Percentiles rank a stretch among this genome's conserved stretches.
phyloP scores from a whole-genome alignment of 2,888 invertebrate species.

The Metacarcinus magister region DNA sequence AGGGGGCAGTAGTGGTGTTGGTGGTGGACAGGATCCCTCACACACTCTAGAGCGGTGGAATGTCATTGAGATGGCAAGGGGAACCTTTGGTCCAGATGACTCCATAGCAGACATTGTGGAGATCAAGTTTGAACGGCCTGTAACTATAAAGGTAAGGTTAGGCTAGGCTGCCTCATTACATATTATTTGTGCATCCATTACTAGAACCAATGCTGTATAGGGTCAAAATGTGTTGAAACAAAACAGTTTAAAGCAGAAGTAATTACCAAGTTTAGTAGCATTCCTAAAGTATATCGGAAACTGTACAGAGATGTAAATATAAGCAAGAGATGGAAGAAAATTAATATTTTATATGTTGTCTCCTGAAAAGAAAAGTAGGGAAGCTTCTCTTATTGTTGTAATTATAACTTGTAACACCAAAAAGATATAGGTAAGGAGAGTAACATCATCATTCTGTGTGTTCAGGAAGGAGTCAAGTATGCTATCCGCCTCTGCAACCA shows the following conservation, averaged over 20 bases:
- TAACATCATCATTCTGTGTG: background rate
- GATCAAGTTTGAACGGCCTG: conserved; percentile 94
- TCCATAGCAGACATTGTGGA: conserved; percentile 91
- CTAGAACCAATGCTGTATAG: background rate
- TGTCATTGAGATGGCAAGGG: conserved; percentile 92
- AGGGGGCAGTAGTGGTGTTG: conserved; percentile 89
- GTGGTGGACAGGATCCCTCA: conserved; percentile 74
- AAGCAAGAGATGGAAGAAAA: no score
- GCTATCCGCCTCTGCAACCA: conserved; percentile 94
- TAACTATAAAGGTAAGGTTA: conserved; percentile 90
- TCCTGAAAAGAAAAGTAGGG: no score
- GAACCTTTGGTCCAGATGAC: conserved; percentile 93
- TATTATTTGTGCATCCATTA: background rate
- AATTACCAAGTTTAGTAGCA: no score
- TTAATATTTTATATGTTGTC: no score
- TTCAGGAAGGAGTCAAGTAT: conserved; percentile 88
- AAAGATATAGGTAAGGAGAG: no score
- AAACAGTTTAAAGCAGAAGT: no score
- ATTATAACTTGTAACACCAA: no score
- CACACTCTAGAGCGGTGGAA: conserved; percentile 88
- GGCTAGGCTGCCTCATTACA: background rate
- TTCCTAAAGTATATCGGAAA: no score
- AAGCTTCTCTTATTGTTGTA: no score
- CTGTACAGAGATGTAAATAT: no score
- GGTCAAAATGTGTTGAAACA: no score